phyloP scores from a whole-genome alignment of 2,113 vertebrate species.

The Melanocharis versteri region DNA sequence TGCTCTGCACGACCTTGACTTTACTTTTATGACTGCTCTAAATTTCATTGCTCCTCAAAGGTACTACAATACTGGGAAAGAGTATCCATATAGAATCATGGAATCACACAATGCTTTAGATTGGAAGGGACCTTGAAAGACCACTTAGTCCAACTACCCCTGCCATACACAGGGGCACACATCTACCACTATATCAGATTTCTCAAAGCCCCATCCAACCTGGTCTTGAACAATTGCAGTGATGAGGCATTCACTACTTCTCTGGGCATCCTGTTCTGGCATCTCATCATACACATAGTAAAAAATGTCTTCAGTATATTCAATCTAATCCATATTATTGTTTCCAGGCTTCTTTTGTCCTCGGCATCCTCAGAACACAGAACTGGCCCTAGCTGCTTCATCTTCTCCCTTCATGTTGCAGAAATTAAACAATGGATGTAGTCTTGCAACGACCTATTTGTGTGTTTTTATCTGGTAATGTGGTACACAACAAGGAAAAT shows the following conservation, averaged over 20 bases:
- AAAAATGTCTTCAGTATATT: neutral
- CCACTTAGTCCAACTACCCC: accelerated
- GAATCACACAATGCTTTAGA: neutral
- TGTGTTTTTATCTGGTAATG: neutral
- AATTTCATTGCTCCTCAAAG: neutral
- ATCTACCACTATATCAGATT: neutral
- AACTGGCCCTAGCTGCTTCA: neutral
- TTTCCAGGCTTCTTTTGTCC: neutral
- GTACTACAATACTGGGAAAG: neutral
- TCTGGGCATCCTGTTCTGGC: neutral
- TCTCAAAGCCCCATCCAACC: neutral
- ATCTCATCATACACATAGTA: accelerated
- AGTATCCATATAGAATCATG: neutral
- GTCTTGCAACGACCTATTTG: neutral
- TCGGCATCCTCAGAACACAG: neutral
- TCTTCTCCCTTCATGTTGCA: neutral
- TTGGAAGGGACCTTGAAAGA: neutral
- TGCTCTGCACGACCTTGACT: neutral
- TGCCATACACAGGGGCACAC: too few relatives aligned
- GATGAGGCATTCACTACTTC: neutral
- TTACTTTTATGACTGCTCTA: neutral
- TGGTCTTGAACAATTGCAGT: neutral
- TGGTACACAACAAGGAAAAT: neutral
- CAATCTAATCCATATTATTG: accelerated
- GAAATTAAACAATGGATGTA: neutral